phyloP scores from a whole-genome alignment of 1,140 invertebrate genomes.

The Tetragonula clypearis region DNA sequence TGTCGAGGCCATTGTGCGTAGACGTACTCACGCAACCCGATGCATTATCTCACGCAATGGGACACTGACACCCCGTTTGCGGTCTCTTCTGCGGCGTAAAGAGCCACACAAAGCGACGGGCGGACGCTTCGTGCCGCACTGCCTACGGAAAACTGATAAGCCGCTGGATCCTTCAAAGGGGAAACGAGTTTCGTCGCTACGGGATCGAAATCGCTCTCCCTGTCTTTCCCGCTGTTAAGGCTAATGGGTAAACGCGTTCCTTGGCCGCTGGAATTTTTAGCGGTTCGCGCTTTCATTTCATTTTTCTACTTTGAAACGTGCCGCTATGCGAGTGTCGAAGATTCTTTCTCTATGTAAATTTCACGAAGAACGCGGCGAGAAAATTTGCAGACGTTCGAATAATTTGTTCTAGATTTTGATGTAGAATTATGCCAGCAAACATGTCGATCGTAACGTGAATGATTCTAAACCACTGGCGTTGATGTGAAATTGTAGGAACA shows the following conservation, averaged over 20 bases:
- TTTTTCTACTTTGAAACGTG: not conserved
- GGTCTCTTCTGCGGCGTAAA: constrained; percentile 68
- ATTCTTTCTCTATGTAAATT: not conserved
- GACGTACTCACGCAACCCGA: constrained; percentile 63
- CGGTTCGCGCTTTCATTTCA: not conserved
- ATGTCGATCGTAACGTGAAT: no score
- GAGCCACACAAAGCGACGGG: constrained; percentile 65
- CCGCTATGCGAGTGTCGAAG: not conserved
- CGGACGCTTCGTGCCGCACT: constrained; percentile 35
- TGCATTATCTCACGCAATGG: constrained; percentile 73
- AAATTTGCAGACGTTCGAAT: not conserved
- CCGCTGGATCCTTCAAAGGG: constrained; percentile 9
- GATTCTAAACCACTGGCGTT: no score
- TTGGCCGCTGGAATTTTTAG: not conserved
- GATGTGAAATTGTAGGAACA: no score
- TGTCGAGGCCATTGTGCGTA: constrained; percentile 67
- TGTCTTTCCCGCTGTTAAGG: constrained; percentile 13
- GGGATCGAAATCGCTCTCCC: constrained; percentile 9
- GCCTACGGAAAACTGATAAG: constrained; percentile 67
- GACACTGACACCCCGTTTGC: constrained; percentile 73
- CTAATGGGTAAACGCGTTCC: constrained; percentile 20
- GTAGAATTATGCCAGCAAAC: no score
- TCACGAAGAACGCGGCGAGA: no score
- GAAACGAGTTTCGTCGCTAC: constrained; percentile 46
- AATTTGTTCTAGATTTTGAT: not conserved